A percentile compares a stretch with the other conserved stretches of the same genome.
Evolutionary conservation across 2,888 invertebrate species (phyloP).

Genomic region (Melieria crassipennis): DNA sequence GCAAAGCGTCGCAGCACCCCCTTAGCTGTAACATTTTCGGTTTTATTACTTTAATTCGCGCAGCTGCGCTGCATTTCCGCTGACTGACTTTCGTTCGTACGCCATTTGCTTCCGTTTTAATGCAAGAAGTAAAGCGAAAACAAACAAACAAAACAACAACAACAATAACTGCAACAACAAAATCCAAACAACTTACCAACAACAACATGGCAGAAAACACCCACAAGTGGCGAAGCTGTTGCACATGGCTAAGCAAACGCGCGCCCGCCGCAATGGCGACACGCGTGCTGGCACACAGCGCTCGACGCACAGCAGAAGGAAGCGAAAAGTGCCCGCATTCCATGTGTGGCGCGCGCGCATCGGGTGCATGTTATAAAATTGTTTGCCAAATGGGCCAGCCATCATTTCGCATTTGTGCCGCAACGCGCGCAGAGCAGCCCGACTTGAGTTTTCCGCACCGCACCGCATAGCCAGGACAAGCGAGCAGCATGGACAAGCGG

Average conservation of each 20-base stretch:
- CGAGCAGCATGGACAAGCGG: no score
- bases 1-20: no score
- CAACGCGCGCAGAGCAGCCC: constrained; percentile 21
- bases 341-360: constrained; percentile 24
- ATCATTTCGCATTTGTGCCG: constrained; percentile 48
- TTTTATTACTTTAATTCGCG: no score
- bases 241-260: constrained; percentile 10
- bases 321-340: constrained; percentile 11
- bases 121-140: constrained; percentile 8
- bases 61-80: constrained; percentile 39
- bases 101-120: constrained; percentile 41
- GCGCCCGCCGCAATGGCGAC: not conserved
- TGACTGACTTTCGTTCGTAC: constrained; percentile 38
- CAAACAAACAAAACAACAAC: constrained; percentile 14
- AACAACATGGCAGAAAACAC: not conserved
- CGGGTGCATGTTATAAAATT: constrained; percentile 51
- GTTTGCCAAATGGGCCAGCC: constrained; percentile 47
- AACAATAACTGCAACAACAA: constrained; percentile 19
- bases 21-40: no score
- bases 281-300: not conserved
- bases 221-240: not conserved
- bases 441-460: no score
- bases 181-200: constrained; percentile 6
- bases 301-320: constrained; percentile 24
- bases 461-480: no score